phyloP scores from a whole-genome alignment of 1,140 invertebrate species.

The Cydia fagiglandana region DNA sequence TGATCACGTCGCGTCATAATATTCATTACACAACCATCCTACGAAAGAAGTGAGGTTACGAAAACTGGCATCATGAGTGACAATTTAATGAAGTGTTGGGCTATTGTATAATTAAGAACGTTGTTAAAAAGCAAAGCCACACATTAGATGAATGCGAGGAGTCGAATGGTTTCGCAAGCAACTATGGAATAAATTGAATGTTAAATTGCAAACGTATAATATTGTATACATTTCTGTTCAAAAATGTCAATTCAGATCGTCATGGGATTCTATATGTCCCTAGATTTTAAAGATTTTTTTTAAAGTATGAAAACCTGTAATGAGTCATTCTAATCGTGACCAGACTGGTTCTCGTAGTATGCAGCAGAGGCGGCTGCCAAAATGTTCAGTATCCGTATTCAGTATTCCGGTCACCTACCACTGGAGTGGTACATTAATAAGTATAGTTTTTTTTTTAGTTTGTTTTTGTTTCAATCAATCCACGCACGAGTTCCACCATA shows the following conservation, averaged over 20 bases:
- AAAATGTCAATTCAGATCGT: not conserved
- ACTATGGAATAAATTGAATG: conserved; percentile 45
- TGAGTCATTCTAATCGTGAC: too few species aligned
- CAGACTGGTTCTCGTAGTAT: too few species aligned
- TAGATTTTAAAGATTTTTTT: not conserved
- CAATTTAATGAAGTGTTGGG: conserved; percentile 73
- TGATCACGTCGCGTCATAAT: conserved; percentile 32
- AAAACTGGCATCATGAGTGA: conserved; percentile 59
- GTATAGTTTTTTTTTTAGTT: too few species aligned
- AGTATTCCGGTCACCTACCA: too few species aligned
- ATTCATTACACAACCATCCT: conserved; percentile 33
- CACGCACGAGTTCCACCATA: too few species aligned
- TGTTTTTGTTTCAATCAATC: too few species aligned
- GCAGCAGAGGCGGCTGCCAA: too few species aligned
- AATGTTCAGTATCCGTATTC: too few species aligned
- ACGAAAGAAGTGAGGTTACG: conserved; percentile 44
- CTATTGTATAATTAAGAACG: conserved; percentile 66
- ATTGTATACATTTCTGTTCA: not conserved
- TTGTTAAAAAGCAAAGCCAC: conserved; percentile 56
- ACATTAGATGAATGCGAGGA: conserved; percentile 63
- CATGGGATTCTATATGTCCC: not conserved
- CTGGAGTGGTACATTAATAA: too few species aligned
- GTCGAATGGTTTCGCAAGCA: conserved; percentile 51
- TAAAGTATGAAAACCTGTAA: too few species aligned
- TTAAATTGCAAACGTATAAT: conserved; percentile 45